Base-by-base conservation (phyloP, 1,140 invertebrate species). In the Bombus confusus region DNA sequence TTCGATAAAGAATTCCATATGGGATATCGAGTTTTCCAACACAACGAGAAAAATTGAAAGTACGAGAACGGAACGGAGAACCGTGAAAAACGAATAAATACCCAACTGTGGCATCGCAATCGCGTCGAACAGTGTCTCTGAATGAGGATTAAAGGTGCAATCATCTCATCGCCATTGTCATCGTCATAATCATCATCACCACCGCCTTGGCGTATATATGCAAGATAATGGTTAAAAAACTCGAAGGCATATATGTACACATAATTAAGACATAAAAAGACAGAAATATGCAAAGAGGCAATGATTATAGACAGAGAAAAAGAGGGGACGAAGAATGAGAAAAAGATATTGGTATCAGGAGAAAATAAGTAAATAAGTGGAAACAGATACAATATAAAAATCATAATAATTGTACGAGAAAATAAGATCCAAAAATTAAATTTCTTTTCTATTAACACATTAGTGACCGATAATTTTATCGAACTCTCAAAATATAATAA, bases 101-200 rank as follows among this genome's bases (percentile, higher is more conserved):
- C 69, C 81, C 64, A 69, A 83, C 75, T 57, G 37, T 68, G 72
- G 62, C 83, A 86, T 80, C 87, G 59, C 83, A 47, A 66, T 52
- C 77, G 80, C 76, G 80, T 86, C 76, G 57, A 78, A 34, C 28
- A 80, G 66, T 80, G 73, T 86, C 73, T 82, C 74, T 81, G 82
- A 88, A 88, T 62, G 80, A 83, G 31, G 72, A 86, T 89, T 59
- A 89, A 86, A 86, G 73, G 93, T 94, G 91, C 89, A 92, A 88
- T 93, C 88, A 88, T 91, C 85, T 91, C 83, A 91, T 92, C 81
- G 85, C 83, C 80, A 90, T 92, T 77, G 85, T 91, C 79, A 91
- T 88, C 89, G 84, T 92, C 80, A 75, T 52, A 52, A 92, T 91
- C 72, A 89, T 89, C 77, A 72, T 89, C 79, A 68, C 64, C 78